These are phyloP conservation scores for Idaea straminata DNA, from an alignment of 2,888 invertebrate genomes.

Conservation along the genomic window DNA sequence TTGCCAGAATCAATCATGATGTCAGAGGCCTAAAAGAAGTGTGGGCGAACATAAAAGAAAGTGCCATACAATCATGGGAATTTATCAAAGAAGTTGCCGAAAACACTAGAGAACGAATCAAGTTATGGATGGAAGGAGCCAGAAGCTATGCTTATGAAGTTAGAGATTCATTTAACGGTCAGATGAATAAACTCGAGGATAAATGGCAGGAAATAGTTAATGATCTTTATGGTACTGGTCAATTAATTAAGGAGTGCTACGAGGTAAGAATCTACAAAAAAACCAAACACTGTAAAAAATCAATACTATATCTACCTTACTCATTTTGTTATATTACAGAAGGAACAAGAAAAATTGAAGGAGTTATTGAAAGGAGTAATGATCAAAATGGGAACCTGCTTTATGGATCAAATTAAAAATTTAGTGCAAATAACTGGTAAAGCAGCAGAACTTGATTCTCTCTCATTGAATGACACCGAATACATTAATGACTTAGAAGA, in stretches of 20 bases:
- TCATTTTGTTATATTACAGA: constrained; percentile 32
- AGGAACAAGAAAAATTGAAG: constrained; percentile 36
- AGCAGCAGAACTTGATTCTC: constrained; percentile 11
- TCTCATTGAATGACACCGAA: constrained; percentile 31
- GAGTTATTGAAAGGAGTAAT: constrained; percentile 35
- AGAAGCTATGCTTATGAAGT: constrained; percentile 37
- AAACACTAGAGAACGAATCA: constrained; percentile 38
- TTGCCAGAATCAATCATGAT: constrained; percentile 17
- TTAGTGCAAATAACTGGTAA: constrained; percentile 25
- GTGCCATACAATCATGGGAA: constrained; percentile 39
- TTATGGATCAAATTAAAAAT: constrained; percentile 34
- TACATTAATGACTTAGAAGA: constrained; percentile 37
- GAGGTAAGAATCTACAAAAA: constrained; percentile 33
- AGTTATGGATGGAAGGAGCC: constrained; percentile 33
- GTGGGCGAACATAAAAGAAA: constrained; percentile 42
- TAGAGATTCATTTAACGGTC: constrained; percentile 29
- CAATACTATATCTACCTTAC: constrained; percentile 2
- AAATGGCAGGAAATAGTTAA: constrained; percentile 33
- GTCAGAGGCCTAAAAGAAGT: constrained; percentile 31
- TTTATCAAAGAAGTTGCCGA: constrained; percentile 39
- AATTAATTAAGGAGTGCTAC: constrained; percentile 42
- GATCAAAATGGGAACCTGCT: constrained; percentile 36
- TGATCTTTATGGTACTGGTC: constrained; percentile 31
- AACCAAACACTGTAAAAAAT: neutral
- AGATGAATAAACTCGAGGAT: constrained; percentile 32